Conservation (phyloP, 2,888 invertebrate genomes). For the Ceriagrion tenellum region DNA sequence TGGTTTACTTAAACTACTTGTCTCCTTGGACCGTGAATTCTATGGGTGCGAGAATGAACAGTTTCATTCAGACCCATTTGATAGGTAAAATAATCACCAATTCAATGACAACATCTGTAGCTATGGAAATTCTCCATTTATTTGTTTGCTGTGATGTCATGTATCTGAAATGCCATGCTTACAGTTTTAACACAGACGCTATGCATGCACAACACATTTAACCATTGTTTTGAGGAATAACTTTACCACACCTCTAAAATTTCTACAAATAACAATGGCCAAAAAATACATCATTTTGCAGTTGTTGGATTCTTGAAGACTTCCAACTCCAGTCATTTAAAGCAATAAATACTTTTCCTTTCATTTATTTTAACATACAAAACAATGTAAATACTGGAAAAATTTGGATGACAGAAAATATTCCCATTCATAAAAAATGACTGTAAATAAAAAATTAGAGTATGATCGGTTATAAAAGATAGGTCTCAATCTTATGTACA, state of each 20-base stretch:
- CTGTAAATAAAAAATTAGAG: slow-evolving; percentile 40
- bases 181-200: slow-evolving; percentile 49
- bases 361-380: slow-evolving; percentile 20
- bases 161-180: slow-evolving; percentile 32
- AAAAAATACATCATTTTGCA: slow-evolving; percentile 37
- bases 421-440: background rate
- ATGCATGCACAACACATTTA: slow-evolving; percentile 48
- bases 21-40: no score
- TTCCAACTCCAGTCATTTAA: slow-evolving; percentile 10
- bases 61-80: no score
- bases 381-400: slow-evolving; percentile 51
- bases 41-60: no score
- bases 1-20: no score
- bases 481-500: slow-evolving; percentile 54
- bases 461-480: slow-evolving; percentile 54
- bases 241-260: slow-evolving; percentile 19
- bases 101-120: no score
- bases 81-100: no score
- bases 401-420: slow-evolving; percentile 44
- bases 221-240: slow-evolving; percentile 28
- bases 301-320: slow-evolving; percentile 1
- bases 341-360: background rate
- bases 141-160: slow-evolving; percentile 24
- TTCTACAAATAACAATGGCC: slow-evolving; percentile 50
- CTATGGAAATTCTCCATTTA: slow-evolving; percentile 33